phyloP scores from a whole-genome alignment of 1,140 invertebrate species.

The Leptinotarsa lineolata region DNA sequence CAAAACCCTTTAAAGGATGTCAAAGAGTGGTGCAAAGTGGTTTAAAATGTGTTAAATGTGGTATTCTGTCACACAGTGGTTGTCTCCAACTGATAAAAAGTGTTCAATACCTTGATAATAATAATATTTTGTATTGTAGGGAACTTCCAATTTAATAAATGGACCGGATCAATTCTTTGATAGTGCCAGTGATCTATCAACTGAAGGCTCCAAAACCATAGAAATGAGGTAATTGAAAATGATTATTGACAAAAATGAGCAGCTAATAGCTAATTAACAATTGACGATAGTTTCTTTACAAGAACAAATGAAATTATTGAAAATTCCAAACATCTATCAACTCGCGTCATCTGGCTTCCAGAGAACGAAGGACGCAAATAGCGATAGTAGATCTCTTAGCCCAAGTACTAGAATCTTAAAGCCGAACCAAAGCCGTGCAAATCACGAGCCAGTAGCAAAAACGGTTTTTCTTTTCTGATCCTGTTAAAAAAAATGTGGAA shows the following conservation, averaged over 20 bases:
- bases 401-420: background rate
- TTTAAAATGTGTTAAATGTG: constrained; percentile 5
- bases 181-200: constrained; percentile 14
- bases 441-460: background rate
- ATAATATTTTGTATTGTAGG: background rate
- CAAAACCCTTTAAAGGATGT: constrained; percentile 7
- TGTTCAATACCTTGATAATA: constrained; percentile 8
- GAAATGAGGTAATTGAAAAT: constrained; percentile 9
- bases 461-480: background rate
- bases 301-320: constrained; percentile 10
- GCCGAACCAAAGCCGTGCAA: background rate
- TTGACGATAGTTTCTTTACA: background rate
- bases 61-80: background rate
- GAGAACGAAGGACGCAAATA: background rate
- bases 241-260: constrained; percentile 10
- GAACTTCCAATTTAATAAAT: background rate
- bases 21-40: background rate
- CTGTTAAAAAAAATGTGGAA: background rate
- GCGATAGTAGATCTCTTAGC: background rate
- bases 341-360: background rate
- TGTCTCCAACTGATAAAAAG: background rate
- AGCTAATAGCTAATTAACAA: constrained; percentile 5
- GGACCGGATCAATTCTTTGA: constrained; percentile 8
- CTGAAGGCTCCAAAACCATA: constrained; percentile 2
- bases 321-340: constrained; percentile 4